phyloP scores from a whole-genome alignment of 2,888 invertebrate genomes.

The Acronicta psi region DNA sequence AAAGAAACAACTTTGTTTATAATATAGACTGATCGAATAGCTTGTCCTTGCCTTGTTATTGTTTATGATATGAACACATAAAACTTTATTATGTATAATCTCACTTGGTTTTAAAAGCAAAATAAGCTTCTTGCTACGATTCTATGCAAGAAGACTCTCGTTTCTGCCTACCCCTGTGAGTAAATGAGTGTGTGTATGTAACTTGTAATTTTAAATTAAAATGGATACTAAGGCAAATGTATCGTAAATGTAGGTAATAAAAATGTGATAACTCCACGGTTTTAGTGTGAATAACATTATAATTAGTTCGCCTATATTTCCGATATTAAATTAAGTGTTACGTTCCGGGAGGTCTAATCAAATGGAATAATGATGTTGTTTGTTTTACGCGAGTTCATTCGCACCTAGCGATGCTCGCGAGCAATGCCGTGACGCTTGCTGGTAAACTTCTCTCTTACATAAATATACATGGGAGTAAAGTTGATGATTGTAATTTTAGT shows the following conservation, averaged over 20 bases:
- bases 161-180: too few relatives aligned
- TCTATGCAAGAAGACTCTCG: too few relatives aligned
- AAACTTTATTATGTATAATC: too few relatives aligned
- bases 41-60: too few relatives aligned
- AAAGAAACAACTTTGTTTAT: too few relatives aligned
- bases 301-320: slow-evolving; percentile 15
- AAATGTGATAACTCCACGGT: background rate
- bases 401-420: too few relatives aligned
- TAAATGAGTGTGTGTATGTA: too few relatives aligned
- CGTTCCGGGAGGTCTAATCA: slow-evolving; percentile 9
- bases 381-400: slow-evolving; percentile 8
- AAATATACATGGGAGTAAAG: background rate
- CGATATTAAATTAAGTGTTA: slow-evolving; percentile 9
- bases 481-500: background rate
- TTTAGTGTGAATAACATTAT: slow-evolving; percentile 9
- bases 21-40: too few relatives aligned
- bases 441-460: background rate
- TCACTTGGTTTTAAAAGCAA: too few relatives aligned
- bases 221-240: background rate
- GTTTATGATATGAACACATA: too few relatives aligned
- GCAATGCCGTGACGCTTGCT: background rate
- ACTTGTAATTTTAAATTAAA: too few relatives aligned
- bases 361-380: background rate
- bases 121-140: too few relatives aligned
- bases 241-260: background rate